Percentiles rank a stretch among this genome's conserved stretches.
Conservation (phyloP, 2,888 invertebrate genomes). For the Dryomyza anilis region DNA sequence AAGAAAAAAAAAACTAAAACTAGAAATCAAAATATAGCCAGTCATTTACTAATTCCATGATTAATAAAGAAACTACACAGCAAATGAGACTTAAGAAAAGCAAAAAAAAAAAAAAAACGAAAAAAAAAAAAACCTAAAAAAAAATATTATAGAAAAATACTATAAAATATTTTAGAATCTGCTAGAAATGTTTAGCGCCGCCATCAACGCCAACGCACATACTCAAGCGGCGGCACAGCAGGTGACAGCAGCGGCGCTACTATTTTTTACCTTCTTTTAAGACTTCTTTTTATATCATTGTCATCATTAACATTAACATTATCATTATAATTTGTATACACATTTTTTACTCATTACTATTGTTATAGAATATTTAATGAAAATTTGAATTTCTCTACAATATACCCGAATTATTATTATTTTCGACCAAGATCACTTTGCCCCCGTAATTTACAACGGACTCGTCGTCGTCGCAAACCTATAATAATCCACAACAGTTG, state of each 20-base stretch:
- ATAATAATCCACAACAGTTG: no score
- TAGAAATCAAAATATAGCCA: constrained; percentile 50
- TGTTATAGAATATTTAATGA: not conserved
- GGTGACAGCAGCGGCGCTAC: constrained; percentile 14
- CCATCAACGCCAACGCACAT: constrained; percentile 10
- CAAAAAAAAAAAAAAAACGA: not conserved
- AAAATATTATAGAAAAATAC: no score
- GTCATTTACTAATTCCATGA: constrained; percentile 59
- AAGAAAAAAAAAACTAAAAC: no score
- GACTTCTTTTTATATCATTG: not conserved
- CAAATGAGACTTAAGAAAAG: not conserved
- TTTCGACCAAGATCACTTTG: no score
- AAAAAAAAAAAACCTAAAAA: not conserved
- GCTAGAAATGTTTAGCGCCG: constrained; percentile 20
- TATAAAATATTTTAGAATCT: no score
- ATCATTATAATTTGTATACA: not conserved
- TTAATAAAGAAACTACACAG: constrained; percentile 35
- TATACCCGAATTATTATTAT: no score
- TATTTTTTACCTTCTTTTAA: constrained; percentile 1
- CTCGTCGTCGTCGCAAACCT: no score
- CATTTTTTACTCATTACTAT: no score
- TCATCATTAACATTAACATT: not conserved
- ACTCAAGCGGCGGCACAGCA: constrained; percentile 10
- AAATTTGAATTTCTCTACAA: not conserved
- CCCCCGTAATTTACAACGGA: no score